phyloP scores from a whole-genome alignment of 2,113 vertebrate genomes.

The Enhydra lutris region DNA sequence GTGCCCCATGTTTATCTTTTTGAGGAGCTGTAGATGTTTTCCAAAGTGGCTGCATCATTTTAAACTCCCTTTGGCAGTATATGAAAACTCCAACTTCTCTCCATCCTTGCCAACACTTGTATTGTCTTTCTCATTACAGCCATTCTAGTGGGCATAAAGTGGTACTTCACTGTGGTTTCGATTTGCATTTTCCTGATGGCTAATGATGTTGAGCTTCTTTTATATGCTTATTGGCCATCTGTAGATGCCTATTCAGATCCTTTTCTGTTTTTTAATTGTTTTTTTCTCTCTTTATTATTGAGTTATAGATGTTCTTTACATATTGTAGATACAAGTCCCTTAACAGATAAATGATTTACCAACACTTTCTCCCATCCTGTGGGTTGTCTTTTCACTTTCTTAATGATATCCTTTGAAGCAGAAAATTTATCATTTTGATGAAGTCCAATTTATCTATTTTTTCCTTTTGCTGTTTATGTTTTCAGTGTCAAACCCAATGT shows the following conservation, averaged over 20 bases:
- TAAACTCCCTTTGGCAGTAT: not conserved
- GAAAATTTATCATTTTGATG: not conserved
- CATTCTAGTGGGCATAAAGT: not conserved
- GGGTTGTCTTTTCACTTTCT: not conserved
- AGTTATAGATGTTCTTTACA: not conserved
- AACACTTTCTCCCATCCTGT: not conserved
- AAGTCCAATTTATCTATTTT: not conserved
- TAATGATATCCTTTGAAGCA: not conserved
- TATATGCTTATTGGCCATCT: not conserved
- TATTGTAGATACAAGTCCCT: not conserved
- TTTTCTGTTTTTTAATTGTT: not conserved
- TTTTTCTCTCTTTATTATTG: not conserved
- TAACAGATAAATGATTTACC: not conserved
- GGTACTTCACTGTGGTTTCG: not conserved
- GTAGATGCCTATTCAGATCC: not conserved
- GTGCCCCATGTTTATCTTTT: not conserved
- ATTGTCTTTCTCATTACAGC: not conserved
- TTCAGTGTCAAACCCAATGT: not conserved
- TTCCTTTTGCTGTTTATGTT: not conserved
- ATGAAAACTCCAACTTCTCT: not conserved
- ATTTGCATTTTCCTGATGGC: not conserved
- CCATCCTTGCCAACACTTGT: not conserved
- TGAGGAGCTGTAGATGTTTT: not conserved
- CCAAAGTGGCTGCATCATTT: not conserved
- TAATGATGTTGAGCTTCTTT: not conserved